Evolutionary conservation across 2,113 vertebrate species (phyloP).

Genomic region (Colossoma macropomum): DNA sequence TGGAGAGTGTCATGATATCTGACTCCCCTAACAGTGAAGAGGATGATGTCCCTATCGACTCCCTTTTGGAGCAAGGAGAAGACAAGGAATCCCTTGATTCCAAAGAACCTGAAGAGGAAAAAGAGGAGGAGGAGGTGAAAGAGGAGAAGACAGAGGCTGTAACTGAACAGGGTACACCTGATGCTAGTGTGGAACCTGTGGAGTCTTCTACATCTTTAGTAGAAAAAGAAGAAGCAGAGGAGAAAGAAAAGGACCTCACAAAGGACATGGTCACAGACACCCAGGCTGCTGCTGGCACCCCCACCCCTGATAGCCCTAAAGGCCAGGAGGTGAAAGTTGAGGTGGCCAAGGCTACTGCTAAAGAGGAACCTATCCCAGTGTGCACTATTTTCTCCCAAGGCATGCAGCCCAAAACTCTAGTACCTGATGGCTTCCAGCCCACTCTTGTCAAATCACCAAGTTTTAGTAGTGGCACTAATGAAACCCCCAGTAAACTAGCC

Average conservation of each 20-base stretch:
- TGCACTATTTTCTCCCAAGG: constrained; percentile 95
- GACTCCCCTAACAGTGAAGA: constrained; percentile 97
- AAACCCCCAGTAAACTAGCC: constrained; percentile 78
- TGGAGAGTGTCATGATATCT: constrained; percentile 98
- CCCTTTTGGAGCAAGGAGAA: constrained; percentile 78
- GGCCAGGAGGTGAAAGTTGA: constrained; percentile 33
- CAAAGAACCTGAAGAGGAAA: constrained; percentile 22
- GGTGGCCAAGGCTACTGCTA: constrained; percentile 35
- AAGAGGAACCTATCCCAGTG: constrained; percentile 82
- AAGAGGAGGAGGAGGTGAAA: constrained; percentile 50
- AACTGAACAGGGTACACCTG: constrained; percentile 60
- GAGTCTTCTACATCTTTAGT: constrained; percentile 31
- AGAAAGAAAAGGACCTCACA: constrained; percentile 25
- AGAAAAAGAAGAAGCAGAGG: constrained; percentile 40
- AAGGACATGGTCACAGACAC: not conserved
- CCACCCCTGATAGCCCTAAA: constrained; percentile 42
- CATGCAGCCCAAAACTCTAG: constrained; percentile 71
- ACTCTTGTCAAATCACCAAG: constrained; percentile 97
- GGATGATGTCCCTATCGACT: constrained; percentile 86
- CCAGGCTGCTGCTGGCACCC: constrained; percentile 54
- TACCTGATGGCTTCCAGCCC: constrained; percentile 90
- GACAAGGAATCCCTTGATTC: constrained; percentile 50
- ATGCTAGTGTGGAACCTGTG: constrained; percentile 69
- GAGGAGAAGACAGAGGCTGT: constrained; percentile 32
- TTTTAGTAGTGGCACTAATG: constrained; percentile 80